These are phyloP conservation scores for Arenaria interpres DNA, from an alignment of 2,113 vertebrate genomes.

Conservation along the genomic window DNA sequence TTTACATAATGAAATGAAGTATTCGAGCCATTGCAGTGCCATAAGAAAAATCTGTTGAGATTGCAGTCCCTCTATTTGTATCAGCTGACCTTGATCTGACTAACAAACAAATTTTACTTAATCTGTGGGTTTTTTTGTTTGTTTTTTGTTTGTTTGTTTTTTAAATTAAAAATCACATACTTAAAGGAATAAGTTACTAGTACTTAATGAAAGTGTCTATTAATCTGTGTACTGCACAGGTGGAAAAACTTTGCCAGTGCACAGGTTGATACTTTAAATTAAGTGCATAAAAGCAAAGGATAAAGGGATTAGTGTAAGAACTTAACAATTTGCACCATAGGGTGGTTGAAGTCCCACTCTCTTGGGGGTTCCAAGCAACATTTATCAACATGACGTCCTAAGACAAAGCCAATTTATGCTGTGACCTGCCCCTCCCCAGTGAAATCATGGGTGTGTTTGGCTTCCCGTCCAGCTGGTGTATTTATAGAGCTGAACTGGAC, in stretches of 20 bases:
- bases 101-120: neutral
- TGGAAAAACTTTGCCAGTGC: neutral
- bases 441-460: neutral
- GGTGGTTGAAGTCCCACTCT: neutral
- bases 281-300: neutral
- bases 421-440: neutral
- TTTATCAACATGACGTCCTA: neutral
- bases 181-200: neutral
- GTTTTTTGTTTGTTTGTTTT: neutral
- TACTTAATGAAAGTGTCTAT: neutral
- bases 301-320: neutral
- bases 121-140: neutral
- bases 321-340: neutral
- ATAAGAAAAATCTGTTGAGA: neutral
- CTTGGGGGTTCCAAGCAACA: neutral
- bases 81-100: neutral
- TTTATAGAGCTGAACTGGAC: neutral
- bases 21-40: neutral
- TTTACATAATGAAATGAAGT: neutral
- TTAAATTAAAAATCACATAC: neutral
- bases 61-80: neutral
- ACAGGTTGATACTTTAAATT: neutral
- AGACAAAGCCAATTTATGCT: neutral
- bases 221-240: neutral
- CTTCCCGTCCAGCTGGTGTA: neutral